phyloP scores from a whole-genome alignment of 2,113 vertebrate species.

The Chionis minor region DNA sequence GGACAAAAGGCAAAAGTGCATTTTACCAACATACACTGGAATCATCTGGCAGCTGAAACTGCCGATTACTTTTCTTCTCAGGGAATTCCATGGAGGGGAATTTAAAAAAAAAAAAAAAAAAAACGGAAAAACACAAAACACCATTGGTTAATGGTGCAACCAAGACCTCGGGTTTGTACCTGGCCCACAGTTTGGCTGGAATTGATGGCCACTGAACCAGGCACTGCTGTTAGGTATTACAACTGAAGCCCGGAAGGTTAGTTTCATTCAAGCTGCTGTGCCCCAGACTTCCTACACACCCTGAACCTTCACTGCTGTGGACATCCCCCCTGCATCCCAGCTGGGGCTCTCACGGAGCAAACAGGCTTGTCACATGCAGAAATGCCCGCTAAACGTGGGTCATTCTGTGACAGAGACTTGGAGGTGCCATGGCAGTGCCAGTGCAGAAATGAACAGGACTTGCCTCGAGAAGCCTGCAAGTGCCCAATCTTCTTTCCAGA shows the following conservation, averaged over 20 bases:
- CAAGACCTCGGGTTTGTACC: background rate
- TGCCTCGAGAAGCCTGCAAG: background rate
- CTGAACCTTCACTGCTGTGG: background rate
- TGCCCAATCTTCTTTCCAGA: background rate
- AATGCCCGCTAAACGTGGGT: background rate
- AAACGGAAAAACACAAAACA: background rate
- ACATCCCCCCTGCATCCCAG: background rate
- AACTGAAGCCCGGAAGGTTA: background rate
- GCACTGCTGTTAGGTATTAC: background rate
- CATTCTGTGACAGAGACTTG: background rate
- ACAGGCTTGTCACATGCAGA: background rate
- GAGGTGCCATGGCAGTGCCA: background rate
- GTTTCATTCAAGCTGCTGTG: background rate
- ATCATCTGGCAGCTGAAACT: background rate
- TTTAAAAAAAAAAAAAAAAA: background rate
- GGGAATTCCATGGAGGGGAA: background rate
- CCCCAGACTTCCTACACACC: background rate
- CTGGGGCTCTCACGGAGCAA: background rate
- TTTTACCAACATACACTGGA: background rate
- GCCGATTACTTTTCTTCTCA: background rate
- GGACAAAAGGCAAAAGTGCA: background rate
- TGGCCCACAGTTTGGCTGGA: background rate
- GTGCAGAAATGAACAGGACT: background rate
- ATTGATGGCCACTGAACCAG: background rate
- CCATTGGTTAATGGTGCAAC: background rate